Conservation (phyloP, 1,140 invertebrate species). For the Xylocopa sonorina region DNA sequence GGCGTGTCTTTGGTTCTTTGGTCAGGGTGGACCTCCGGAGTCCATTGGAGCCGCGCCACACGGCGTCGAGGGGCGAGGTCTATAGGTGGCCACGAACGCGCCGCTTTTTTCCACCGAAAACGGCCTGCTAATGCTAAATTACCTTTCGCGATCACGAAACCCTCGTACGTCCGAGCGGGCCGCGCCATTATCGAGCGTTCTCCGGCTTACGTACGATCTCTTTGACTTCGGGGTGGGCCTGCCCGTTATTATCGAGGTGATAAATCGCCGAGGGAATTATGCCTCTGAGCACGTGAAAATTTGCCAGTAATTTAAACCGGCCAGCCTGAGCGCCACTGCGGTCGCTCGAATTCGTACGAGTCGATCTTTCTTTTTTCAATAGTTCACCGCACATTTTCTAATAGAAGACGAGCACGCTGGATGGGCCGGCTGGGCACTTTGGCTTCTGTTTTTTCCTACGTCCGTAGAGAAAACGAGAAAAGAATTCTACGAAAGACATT, state of each 20-base stretch:
- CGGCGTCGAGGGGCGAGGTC: not conserved
- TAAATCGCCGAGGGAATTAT: conserved; percentile 24
- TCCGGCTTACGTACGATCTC: conserved; percentile 10
- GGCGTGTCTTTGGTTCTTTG: conserved; percentile 27
- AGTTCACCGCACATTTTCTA: too few relatives aligned
- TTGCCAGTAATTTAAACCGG: conserved; percentile 17
- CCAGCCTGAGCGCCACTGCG: not conserved
- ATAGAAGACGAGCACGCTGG: too few relatives aligned
- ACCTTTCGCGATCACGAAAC: conserved; percentile 36
- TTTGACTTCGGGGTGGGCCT: not conserved
- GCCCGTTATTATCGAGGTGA: conserved; percentile 15
- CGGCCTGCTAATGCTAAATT: conserved; percentile 38
- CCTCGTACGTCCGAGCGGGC: not conserved
- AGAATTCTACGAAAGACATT: not conserved
- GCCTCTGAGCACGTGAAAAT: conserved; percentile 32
- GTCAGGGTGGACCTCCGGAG: conserved; percentile 8
- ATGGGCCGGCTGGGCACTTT: too few relatives aligned
- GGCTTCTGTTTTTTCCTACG: too few relatives aligned
- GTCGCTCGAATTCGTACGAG: not conserved
- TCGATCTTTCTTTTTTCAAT: too few relatives aligned
- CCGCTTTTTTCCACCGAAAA: conserved; percentile 17
- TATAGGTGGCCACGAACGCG: not conserved
- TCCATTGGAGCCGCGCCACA: not conserved
- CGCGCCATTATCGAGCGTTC: conserved; percentile 28
- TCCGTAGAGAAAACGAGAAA: not conserved